phyloP scores from a whole-genome alignment of 2,113 vertebrate genomes.

The Tragelaphus strepsiceros region DNA sequence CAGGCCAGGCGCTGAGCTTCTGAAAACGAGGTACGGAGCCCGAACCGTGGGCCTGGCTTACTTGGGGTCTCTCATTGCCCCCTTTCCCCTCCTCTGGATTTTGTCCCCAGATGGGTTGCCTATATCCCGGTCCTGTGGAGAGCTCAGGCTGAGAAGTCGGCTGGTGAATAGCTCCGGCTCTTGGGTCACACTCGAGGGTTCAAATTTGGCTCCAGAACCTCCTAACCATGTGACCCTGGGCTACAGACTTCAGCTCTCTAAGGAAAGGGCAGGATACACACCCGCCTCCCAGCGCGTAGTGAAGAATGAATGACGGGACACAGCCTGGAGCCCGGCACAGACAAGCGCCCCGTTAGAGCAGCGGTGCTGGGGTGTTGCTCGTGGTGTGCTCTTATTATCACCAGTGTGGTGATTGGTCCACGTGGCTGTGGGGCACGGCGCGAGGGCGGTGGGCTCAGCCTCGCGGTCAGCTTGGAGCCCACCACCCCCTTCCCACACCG shows the following conservation, averaged over 20 bases:
- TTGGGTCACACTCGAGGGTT: not conserved
- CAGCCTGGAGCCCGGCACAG: not conserved
- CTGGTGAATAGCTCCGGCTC: not conserved
- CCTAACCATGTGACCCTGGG: too few species aligned
- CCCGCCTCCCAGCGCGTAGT: rapidly evolving
- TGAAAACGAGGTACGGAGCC: not conserved
- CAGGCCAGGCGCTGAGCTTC: not conserved
- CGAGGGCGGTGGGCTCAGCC: not conserved
- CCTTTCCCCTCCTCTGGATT: not conserved
- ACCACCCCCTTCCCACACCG: rapidly evolving
- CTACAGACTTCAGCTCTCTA: not conserved
- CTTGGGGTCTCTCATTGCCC: too few species aligned
- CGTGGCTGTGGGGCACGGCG: rapidly evolving
- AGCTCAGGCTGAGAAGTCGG: too few species aligned
- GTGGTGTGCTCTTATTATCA: rapidly evolving
- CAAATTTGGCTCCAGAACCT: not conserved
- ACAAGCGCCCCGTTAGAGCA: rapidly evolving
- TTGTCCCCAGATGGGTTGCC: not conserved
- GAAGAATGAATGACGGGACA: rapidly evolving
- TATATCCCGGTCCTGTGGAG: not conserved
- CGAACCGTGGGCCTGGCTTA: rapidly evolving
- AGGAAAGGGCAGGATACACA: not conserved
- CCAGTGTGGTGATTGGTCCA: rapidly evolving
- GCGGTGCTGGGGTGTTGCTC: rapidly evolving
- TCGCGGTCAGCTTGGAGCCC: not conserved